These are phyloP conservation scores for Tokudaia muenninki DNA, from an alignment of 2,797 vertebrate genomes.

Conservation along the genomic window DNA sequence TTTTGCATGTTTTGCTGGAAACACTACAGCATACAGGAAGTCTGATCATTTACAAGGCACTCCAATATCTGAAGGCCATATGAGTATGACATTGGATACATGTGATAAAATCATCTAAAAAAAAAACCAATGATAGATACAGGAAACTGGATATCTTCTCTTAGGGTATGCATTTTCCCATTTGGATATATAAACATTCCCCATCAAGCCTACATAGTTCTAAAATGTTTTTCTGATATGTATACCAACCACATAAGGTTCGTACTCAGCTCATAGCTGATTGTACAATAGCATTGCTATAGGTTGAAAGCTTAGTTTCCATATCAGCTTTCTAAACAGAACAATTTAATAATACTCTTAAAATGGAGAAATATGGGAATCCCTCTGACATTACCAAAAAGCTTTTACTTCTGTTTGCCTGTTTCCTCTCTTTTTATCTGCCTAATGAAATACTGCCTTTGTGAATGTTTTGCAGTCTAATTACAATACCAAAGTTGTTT, in stretches of 20 bases:
- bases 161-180: not conserved
- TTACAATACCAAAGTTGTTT: conserved; percentile 58
- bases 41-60: not conserved
- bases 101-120: not conserved
- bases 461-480: conserved; percentile 63
- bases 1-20: conserved; percentile 29
- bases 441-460: conserved; percentile 42
- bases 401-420: not conserved
- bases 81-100: not conserved
- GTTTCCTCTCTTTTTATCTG: conserved; percentile 32
- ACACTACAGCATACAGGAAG: not conserved
- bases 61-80: not conserved
- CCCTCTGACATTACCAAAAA: not conserved
- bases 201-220: not conserved
- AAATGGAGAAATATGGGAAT: not conserved
- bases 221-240: not conserved
- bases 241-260: not conserved
- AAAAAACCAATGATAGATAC: not conserved
- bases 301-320: not conserved
- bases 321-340: conserved; percentile 3
- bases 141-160: not conserved
- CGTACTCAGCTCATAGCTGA: not conserved
- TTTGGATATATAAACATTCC: not conserved
- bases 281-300: not conserved
- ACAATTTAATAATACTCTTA: not conserved